Evolutionary conservation across 2,113 vertebrate genomes (phyloP).

Genomic region (Chaetura pelagica): DNA sequence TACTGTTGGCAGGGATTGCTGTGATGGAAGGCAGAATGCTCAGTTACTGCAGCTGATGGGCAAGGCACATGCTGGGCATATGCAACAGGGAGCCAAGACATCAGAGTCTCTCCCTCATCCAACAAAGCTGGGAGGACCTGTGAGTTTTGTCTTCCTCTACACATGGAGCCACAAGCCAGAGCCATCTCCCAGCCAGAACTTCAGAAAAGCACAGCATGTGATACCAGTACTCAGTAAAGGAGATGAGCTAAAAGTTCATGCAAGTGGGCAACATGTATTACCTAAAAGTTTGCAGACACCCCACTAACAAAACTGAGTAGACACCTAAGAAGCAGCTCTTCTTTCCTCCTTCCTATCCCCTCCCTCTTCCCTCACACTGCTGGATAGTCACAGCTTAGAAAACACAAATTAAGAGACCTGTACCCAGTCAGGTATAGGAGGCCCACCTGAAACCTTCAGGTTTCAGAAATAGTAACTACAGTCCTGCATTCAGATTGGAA

Average conservation of each 20-base stretch:
- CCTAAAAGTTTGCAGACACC: background rate
- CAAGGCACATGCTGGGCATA: background rate
- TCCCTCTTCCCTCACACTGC: background rate
- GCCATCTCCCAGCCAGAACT: background rate
- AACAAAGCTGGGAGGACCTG: background rate
- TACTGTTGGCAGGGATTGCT: background rate
- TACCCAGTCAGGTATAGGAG: background rate
- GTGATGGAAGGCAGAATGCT: constrained; percentile 25
- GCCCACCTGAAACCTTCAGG: background rate
- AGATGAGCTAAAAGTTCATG: background rate
- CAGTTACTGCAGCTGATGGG: background rate
- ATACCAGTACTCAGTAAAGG: background rate
- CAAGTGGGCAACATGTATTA: background rate
- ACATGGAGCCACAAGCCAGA: background rate
- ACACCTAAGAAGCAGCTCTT: background rate
- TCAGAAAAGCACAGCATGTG: background rate
- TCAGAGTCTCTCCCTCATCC: background rate
- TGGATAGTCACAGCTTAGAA: background rate
- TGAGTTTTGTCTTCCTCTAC: background rate
- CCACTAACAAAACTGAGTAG: background rate
- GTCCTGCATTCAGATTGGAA: background rate
- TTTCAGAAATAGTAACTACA: background rate
- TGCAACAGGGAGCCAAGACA: background rate
- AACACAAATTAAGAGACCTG: background rate
- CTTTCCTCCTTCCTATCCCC: background rate